Base-by-base conservation (phyloP, 2,797 vertebrate species). In the Pachyuromys duprasi region DNA sequence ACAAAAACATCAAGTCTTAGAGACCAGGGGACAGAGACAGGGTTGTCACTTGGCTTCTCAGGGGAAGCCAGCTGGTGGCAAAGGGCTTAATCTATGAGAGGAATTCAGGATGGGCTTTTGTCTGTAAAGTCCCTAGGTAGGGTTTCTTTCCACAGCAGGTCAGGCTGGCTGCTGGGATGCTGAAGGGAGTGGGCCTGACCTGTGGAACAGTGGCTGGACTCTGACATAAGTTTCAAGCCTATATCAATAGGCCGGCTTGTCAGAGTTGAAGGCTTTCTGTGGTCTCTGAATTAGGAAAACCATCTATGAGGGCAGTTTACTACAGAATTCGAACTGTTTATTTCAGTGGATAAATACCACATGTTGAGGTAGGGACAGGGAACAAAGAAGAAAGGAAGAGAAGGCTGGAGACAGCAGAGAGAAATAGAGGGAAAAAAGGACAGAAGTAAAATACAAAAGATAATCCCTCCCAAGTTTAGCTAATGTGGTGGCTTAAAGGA, bases 151-250 rank as follows among this genome's bases (percentile, higher is more conserved):
- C 74, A 49, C 57, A 93, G 15, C 60, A 79, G 45, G 26, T 22
- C 3, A 26, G 18, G 0, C 45, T 5, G 0, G 69, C 76, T 0
- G 0, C 12, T n/a, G 3, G 55, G 89, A 1, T 0, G 11, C 36
- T 13, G 60, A 42, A 0, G 1, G 67, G 88, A 60, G 0, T 2
- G 33, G 2, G 36, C 22, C 49, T 39, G 42, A 31, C 36, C 92
- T n/a, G 18, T 0, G 2, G 31, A 36, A 22, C 26, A 70, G 39
- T 18, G 3, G 45, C 72, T 91, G 45, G 31, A 5, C 45, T 90
- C 90, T 74, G 62, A 63, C 72, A 81, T 42, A 2, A 18, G 69
- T 89, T 63, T 28, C 0, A 31, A 63, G 31, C 26, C 83, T 31
- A 62, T 8, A 74, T 36, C 78, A 92, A 7, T 4, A 36, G 33